These are phyloP conservation scores for Agapornis roseicollis DNA, from an alignment of 2,113 vertebrate genomes.

Conservation along the genomic window DNA sequence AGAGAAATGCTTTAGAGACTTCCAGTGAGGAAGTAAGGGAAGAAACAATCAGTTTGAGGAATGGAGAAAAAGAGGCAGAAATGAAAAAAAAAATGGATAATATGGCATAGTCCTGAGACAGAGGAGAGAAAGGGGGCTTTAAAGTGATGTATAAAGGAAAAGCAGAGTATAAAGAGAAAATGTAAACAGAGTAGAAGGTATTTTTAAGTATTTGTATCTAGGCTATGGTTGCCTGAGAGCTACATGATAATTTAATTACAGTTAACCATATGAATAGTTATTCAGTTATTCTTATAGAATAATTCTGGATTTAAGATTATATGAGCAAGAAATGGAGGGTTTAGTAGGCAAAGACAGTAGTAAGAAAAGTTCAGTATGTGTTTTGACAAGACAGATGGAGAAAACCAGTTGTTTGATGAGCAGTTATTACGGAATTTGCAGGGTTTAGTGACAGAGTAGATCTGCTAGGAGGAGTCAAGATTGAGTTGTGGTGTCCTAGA, in stretches of 20 bases:
- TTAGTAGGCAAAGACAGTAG: not conserved
- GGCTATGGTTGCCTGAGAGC: not conserved
- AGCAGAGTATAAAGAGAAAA: not conserved
- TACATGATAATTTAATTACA: slow-evolving; percentile 24
- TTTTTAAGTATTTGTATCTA: not conserved
- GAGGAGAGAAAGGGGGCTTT: not conserved
- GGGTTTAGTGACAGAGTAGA: not conserved
- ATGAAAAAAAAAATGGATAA: not conserved
- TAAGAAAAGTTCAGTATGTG: not conserved
- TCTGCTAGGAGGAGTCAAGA: not conserved
- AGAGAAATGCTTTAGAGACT: not conserved
- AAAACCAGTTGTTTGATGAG: not conserved
- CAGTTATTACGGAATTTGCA: not conserved
- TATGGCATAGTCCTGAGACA: not conserved
- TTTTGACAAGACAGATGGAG: not conserved
- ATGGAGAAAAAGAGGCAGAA: not conserved
- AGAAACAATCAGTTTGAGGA: not conserved
- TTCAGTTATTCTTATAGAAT: not conserved
- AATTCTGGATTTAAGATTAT: not conserved
- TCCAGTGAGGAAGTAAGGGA: not conserved
- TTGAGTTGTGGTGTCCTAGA: not conserved
- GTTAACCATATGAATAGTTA: not conserved
- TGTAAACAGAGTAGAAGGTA: not conserved
- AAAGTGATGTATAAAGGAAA: not conserved
- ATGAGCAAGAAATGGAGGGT: not conserved